Evolutionary conservation across 2,797 vertebrate genomes (phyloP), one percentile per base, ranked within the genome.

Genomic region (Huso huso): DNA sequence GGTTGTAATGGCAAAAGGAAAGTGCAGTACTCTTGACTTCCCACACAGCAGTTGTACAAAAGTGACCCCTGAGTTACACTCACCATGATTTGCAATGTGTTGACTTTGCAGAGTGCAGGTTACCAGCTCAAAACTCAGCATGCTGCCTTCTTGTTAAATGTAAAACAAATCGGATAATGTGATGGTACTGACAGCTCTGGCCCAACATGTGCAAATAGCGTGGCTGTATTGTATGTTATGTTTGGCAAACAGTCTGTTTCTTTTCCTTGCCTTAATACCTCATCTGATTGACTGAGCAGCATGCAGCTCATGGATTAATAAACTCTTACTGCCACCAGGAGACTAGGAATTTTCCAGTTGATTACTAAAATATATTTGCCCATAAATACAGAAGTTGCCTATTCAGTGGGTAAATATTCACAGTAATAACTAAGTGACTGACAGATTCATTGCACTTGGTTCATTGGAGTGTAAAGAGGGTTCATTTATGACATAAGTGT

Each of bases 201-300:
- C 11, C n/a, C 6, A 11, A 52, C 63, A 66, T 61, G 53, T 62
- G 65, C 55, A 58, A 58, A n/a, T 15, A 51, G 64, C 8, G 7
- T 57, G 13, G 37, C 6, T 37, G 55, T 10, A 69, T 4, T 37
- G 23, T 4, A 37, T 37, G 23, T 37, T 37, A 37, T 37, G 61
- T 72, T 68, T 52, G 51, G 57, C 70, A 66, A 77, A 37, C 23
- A 64, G 79, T 65, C 76, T 83, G 73, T 82, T 82, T 77, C 71
- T 81, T 59, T 37, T 76, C 62, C 65, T 66, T 69, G 66, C 63
- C 67, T 70, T 49, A 49, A 9, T 6, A 7, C 13, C 11, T 6
- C 57, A 66, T 48, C 53, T 15, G 53, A 58, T 59, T 66, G 53
- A 57, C 65, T 18, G 48, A 66, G 50, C 13, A 6, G 37, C 18